phyloP scores from a whole-genome alignment of 2,888 invertebrate species.

The Lymantria dispar region DNA sequence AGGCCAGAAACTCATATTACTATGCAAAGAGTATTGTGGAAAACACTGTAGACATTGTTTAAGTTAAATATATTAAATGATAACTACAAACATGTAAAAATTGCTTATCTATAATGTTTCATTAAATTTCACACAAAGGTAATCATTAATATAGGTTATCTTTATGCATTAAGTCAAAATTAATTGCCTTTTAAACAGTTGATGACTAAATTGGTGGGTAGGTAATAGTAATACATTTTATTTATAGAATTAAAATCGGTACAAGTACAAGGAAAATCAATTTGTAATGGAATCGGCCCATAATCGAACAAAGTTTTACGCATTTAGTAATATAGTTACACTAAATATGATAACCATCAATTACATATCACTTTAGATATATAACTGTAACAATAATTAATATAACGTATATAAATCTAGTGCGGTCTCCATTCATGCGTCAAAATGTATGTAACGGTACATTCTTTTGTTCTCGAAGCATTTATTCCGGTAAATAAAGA shows the following conservation, averaged over 20 bases:
- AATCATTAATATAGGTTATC: no score
- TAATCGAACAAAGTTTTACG: background rate
- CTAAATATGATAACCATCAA: slow-evolving; percentile 32
- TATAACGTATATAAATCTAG: slow-evolving; percentile 32
- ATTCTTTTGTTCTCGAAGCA: slow-evolving; percentile 36
- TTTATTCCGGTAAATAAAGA: slow-evolving; percentile 37
- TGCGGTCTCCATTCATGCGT: slow-evolving; percentile 55
- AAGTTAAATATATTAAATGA: no score
- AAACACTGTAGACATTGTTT: no score
- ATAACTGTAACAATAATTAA: slow-evolving; percentile 51
- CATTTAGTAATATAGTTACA: slow-evolving; percentile 8
- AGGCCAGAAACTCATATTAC: no score
- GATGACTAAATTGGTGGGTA: no score
- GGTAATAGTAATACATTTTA: background rate
- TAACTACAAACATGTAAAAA: no score
- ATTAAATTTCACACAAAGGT: no score
- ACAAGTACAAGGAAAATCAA: background rate
- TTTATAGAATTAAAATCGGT: background rate
- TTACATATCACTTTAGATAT: slow-evolving; percentile 42
- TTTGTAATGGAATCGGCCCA: background rate
- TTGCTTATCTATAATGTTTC: no score
- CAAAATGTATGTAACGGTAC: slow-evolving; percentile 47
- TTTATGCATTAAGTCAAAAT: no score
- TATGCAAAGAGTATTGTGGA: no score
- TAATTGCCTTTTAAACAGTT: no score